Base-by-base conservation (phyloP, 2,888 invertebrate species). In the Melanophora roralis region DNA sequence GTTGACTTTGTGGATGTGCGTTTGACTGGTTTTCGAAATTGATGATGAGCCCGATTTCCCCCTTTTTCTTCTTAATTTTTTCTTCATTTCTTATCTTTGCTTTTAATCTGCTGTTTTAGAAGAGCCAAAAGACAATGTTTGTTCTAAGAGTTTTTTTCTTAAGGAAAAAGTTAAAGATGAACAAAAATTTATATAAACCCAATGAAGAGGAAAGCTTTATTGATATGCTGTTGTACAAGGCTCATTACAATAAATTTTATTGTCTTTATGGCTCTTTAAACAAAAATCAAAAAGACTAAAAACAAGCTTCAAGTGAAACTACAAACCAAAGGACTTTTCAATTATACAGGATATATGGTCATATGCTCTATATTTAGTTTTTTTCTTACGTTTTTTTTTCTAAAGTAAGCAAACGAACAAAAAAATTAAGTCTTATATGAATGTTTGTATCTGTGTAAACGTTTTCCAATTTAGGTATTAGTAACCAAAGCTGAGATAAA, bases 211-310 rank as follows among this genome's bases (percentile, higher is more conserved):
- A 81, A 79, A 79, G 78, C 78, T 81, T 83, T 83, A 83, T 83
- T 83, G 83, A 83, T 83, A 82, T 64, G 27, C 51, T 85, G 84
- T 82, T 84, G 84, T 83, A 84, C 84, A 84, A 84, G 84, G 84
- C 85, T 85, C 83, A 83, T 85, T 84, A 84, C 83, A 84, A 83
- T 76, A 83, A 83, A 80, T 83, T 84, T 83, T 82, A 81, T 82
- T 82, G 80, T 82, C 68, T 78, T 68, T 69, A 21, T 49, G 64
- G 71, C 40, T 68, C 32, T 38, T n/a, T 0, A n/a, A 60, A 16
- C 34, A 36, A 8, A 4, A 45, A 1, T 45, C 19, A 11, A 19
- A 34, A 43, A 32, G 45, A 19, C 21, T 67, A 19, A 6, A 27
- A 5, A 27, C 4, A 27, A 27, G 27, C 27, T 27, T 3, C 27